Evolutionary conservation across 2,113 vertebrate genomes (phyloP), one percentile per base, ranked within the genome.

Genomic region (Paratilapia polleni): DNA sequence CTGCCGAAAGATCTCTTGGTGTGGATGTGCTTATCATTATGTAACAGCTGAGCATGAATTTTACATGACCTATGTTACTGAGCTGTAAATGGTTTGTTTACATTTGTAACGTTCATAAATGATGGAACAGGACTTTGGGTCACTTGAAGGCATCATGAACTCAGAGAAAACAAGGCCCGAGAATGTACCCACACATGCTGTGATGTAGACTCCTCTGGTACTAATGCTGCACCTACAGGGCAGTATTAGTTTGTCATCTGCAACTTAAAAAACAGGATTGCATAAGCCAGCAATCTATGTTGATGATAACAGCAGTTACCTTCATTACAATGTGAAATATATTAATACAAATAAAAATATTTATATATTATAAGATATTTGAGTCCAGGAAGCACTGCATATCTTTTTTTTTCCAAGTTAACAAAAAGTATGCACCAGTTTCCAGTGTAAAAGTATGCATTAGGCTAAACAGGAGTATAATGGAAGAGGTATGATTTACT

Each of bases 71-170:
- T 0, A 49, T 52, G 80, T 78, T 61, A 59, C 34, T 0, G 57
- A 85, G 84, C 78, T 80, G 87, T 87, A 84, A 88, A 88, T 6
- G 6, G 47, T 88, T 87, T 88, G 89, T 92, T 91, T 92, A 86
- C 86, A 88, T 80, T 82, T 63, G 62, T 58, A 70, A 75, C 41
- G 70, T 62, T 87, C 78, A 80, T 86, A 75, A 84, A 85, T 90
- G 83, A 84, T 82, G 63, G 68, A 87, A 5, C 41, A 73, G 78
- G 58, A 11, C 47, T 26, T 62, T 11, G 34, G 87, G 86, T 87
- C 85, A 84, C 62, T 64, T 1, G 4, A 22, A 76, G 26, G 61
- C 66, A 70, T 54, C 41, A 0, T 59, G 80, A 60, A 58, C 22
- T 60, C 6, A 14, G 81, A 58, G 41, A 54, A 63, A 63, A 74